Evolutionary conservation across 2,888 invertebrate genomes (phyloP), one percentile per base, ranked within the genome.

Genomic region (Julus scanicus): DNA sequence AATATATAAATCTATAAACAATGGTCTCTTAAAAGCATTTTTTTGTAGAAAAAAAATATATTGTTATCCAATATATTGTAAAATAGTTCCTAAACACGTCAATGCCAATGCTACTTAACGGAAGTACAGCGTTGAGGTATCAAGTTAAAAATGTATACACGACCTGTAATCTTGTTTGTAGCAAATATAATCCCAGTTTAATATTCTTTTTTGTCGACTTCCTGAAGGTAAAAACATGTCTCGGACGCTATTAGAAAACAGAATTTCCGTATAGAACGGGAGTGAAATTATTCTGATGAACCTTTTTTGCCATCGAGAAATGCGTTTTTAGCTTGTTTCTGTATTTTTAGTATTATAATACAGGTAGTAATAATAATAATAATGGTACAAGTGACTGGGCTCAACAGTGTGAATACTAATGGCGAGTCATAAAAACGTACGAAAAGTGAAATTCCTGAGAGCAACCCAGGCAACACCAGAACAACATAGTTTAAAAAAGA

Each of bases 281-380:
- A 37, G 80, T 80, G 80, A 80, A 80, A 80, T 80, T 80, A 80
- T 80, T 80, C 80, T 37, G 80, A 80, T 80, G 80, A 13, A 80
- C 37, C 37, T 37, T 37, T 80, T 20, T 80, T 39, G 13, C 37
- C 9, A 37, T 80, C 37, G 80, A 37, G 37, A 80, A 80, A 80
- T 80, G 80, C 9, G 5, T 3, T 37, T 80, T 80, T 80, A 29
- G 29, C 6, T n/a, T 9, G 71, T 29, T 71, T 29, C 15, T 37
- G 9, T 80, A 29, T 80, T 80, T 13, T 29, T 80, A 37, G 80
- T 37, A 80, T 80, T 39, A 80, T 80, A 80, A 80, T 80, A 80
- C 80, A 80, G 80, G 80, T 80, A 80, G 80, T 80, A 80, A 80
- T 80, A 80, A 80, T 80, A 80, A 80, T 80, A 80, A 80, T 80